Evolutionary conservation across 1,140 invertebrate species (phyloP).

Genomic region (Drosophila athabasca): DNA sequence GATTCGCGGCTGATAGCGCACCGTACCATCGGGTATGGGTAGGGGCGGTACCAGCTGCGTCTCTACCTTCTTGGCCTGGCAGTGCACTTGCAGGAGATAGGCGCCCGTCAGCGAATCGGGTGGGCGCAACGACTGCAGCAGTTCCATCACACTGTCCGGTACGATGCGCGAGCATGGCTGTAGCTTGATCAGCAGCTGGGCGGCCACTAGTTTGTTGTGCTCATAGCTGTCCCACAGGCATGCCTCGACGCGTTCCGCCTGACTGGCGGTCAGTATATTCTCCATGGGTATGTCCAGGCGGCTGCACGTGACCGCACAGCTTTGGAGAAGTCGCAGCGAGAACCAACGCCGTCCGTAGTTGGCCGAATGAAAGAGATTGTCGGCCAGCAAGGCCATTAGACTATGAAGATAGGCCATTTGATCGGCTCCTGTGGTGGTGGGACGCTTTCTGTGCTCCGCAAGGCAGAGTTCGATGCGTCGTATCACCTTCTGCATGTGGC

Average conservation of each 20-base stretch:
- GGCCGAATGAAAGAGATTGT: constrained; percentile 87
- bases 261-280: constrained; percentile 76
- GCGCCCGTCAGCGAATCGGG: constrained; percentile 91
- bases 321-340: constrained; percentile 84
- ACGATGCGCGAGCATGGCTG: constrained; percentile 17
- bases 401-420: constrained; percentile 39
- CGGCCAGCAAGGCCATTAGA: constrained; percentile 83
- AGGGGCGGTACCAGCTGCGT: not conserved
- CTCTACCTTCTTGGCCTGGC: constrained; percentile 30
- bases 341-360: constrained; percentile 88
- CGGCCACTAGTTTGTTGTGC: constrained; percentile 89
- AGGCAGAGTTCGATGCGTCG: constrained; percentile 55
- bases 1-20: constrained; percentile 17
- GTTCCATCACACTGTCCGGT: constrained; percentile 29
- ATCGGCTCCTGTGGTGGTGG: not conserved
- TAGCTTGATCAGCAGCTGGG: constrained; percentile 84
- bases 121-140: constrained; percentile 87
- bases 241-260: constrained; percentile 86
- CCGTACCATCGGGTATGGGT: no score
- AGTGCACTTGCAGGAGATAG: constrained; percentile 88
- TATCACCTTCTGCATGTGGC: constrained; percentile 87
- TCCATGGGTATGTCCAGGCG: constrained; percentile 48
- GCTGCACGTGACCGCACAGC: constrained; percentile 16
- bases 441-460: constrained; percentile 40
- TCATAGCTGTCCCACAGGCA: constrained; percentile 91